Evolutionary conservation across 2,113 vertebrate species (phyloP).

Genomic region (Podarcis cretensis): DNA sequence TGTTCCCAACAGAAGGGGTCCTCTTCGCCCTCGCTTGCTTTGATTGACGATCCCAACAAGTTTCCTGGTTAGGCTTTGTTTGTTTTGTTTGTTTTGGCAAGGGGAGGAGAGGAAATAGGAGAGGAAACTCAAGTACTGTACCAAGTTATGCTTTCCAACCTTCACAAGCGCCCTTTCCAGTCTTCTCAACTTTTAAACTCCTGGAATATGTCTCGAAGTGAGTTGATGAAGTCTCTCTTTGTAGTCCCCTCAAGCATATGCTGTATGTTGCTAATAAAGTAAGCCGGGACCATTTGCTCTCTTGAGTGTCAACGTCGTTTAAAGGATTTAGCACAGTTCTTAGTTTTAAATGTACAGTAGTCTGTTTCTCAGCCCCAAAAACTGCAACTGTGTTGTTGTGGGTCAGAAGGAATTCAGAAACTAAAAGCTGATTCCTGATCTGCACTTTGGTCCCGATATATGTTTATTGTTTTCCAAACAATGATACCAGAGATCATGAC

Average conservation of each 20-base stretch:
- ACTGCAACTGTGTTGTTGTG: not conserved
- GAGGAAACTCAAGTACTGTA: not conserved
- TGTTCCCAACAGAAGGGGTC: conserved; percentile 13
- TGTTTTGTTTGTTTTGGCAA: conserved; percentile 59
- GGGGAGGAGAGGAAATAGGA: conserved; percentile 32
- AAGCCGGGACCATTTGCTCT: not conserved
- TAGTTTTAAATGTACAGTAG: not conserved
- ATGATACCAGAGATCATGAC: not conserved
- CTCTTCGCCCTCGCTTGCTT: not conserved
- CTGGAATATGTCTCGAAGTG: not conserved
- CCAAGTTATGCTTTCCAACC: not conserved
- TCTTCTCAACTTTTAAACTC: not conserved
- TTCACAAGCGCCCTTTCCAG: not conserved
- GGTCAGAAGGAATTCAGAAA: not conserved
- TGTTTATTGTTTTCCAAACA: not conserved
- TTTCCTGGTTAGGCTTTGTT: conserved; percentile 56
- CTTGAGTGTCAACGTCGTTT: not conserved
- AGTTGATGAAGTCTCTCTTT: not conserved
- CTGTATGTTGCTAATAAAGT: not conserved
- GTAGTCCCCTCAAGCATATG: conserved; percentile 27
- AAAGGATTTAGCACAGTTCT: not conserved
- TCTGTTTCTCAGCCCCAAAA: not conserved
- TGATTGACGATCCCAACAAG: conserved; percentile 65
- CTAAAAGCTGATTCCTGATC: not conserved
- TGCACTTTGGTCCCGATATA: not conserved